Conservation (phyloP, 35 echinoderm and acorn worm species). For the Holothuria glaberrima region DNA sequence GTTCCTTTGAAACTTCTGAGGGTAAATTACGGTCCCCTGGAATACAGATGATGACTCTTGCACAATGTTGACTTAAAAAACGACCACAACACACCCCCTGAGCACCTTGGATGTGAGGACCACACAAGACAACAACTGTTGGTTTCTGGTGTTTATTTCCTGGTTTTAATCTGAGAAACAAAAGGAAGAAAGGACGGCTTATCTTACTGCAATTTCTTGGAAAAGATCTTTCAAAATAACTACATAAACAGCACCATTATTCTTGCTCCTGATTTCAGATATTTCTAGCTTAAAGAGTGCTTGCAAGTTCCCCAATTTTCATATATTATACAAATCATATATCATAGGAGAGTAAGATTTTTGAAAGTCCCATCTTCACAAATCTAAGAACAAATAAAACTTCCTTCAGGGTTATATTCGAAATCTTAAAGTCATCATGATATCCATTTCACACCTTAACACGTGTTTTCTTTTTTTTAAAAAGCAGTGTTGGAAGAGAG, state of each 20-base stretch:
- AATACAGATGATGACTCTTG: constrained; percentile 74
- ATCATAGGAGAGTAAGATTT: too few species aligned
- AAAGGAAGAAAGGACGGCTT: not conserved
- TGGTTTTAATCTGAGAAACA: constrained; percentile 14
- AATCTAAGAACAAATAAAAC: too few species aligned
- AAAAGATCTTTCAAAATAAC: not conserved
- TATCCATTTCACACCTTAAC: too few species aligned
- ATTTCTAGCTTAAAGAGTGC: too few species aligned
- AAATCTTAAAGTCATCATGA: too few species aligned
- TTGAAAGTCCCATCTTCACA: too few species aligned
- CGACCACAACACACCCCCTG: constrained; percentile 93
- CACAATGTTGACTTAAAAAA: constrained; percentile 78
- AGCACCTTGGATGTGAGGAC: constrained; percentile 91
- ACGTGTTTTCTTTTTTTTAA: too few species aligned
- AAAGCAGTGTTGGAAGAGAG: too few species aligned
- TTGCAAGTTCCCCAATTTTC: too few species aligned
- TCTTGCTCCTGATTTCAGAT: not conserved
- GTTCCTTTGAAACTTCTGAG: constrained; percentile 67
- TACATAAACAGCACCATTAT: not conserved
- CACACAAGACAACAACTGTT: constrained; percentile 82
- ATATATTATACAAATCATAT: too few species aligned
- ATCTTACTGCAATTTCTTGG: too few species aligned
- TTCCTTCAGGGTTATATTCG: too few species aligned
- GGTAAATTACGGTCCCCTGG: constrained; percentile 77
- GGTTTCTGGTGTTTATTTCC: constrained; percentile 64